Evolutionary conservation across 2,888 invertebrate species (phyloP).

Genomic region (Prosopocoilus inquinatus): DNA sequence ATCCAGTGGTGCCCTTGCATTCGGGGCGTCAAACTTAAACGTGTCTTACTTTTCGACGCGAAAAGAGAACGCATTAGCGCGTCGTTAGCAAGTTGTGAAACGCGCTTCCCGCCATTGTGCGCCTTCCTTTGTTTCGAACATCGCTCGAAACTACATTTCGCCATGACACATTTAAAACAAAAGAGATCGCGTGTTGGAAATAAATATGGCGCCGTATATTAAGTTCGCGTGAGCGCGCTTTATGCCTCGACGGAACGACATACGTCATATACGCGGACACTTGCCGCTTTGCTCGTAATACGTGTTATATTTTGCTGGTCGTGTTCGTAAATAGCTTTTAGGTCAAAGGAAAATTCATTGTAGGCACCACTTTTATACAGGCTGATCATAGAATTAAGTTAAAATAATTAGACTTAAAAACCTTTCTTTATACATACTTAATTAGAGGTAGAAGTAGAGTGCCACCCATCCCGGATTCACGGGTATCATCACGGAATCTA

Average conservation of each 20-base stretch:
- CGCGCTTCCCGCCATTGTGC: conserved; percentile 26
- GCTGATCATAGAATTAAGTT: no score
- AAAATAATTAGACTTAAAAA: no score
- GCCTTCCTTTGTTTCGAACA: conserved; percentile 37
- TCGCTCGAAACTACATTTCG: conserved; percentile 39
- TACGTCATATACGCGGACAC: conserved; percentile 38
- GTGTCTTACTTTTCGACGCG: neutral
- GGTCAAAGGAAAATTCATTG: no score
- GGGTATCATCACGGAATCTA: no score
- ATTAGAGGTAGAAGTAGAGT: no score
- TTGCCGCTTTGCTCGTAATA: conserved; percentile 1
- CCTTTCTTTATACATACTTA: no score
- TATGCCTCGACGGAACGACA: conserved; percentile 42
- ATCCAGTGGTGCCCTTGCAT: no score
- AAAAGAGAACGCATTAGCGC: neutral
- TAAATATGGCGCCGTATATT: conserved; percentile 53
- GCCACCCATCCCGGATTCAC: no score
- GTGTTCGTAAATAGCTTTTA: no score
- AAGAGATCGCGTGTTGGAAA: conserved; percentile 52
- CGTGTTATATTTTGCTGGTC: no score
- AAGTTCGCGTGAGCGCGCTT: conserved; percentile 52
- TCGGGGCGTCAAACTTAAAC: neutral
- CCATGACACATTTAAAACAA: conserved; percentile 52
- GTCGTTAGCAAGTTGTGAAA: conserved; percentile 17
- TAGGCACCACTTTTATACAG: no score